Evolutionary conservation across 2,888 invertebrate species (phyloP).

Genomic region (Eupithecia subumbrata): DNA sequence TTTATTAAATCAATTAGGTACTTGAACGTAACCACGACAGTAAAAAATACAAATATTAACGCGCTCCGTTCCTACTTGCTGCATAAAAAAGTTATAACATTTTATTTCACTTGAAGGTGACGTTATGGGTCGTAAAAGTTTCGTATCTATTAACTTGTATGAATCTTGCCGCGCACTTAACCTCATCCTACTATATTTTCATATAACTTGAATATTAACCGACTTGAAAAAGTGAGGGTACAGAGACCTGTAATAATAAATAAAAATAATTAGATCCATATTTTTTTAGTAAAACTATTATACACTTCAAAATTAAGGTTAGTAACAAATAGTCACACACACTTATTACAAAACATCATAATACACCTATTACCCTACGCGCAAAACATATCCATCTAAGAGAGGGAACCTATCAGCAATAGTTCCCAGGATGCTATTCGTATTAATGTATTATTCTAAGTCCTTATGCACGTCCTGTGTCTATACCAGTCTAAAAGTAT

Average conservation of each 20-base stretch:
- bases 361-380: no score
- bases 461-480: no score
- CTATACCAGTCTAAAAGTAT: neutral
- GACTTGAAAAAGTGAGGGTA: neutral
- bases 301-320: no score
- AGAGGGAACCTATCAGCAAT: no score
- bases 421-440: no score
- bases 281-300: no score
- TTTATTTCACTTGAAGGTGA: constrained; percentile 69
- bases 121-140: constrained; percentile 69
- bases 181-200: constrained; percentile 49
- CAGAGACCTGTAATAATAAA: neutral
- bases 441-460: no score
- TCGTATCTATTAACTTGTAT: constrained; percentile 70
- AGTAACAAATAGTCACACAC: no score
- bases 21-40: constrained; percentile 30
- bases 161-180: constrained; percentile 60
- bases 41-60: constrained; percentile 44
- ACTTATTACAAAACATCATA: no score
- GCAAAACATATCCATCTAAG: no score
- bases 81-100: constrained; percentile 63
- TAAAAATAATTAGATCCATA: no score
- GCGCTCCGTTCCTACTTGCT: constrained; percentile 49
- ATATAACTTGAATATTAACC: constrained; percentile 24
- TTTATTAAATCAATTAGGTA: constrained; percentile 35